Evolutionary conservation across 2,797 vertebrate genomes (phyloP), one percentile per base, ranked within the genome.

Genomic region (Antrozous pallidus): DNA sequence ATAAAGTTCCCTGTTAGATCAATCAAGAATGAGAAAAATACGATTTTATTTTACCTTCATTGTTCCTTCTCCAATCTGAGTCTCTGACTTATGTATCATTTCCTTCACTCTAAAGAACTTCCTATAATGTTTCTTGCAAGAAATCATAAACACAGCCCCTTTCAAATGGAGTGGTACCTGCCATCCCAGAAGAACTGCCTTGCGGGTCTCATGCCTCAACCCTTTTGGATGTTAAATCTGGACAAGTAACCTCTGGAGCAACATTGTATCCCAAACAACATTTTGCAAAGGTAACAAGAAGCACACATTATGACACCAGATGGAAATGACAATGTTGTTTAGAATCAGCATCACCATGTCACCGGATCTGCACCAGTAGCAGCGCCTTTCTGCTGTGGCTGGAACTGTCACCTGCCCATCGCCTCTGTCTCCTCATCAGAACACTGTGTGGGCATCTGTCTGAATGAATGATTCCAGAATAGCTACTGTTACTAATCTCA

Each of bases 131-230:
- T 58, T 79, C 51, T 31, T 28, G 51, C 36, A 40, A 40, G 38
- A 40, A 40, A 26, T 70, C 38, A 13, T 10, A 6, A 16, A 28
- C 8, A 0, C 20, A 16, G 33, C 74, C 49, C 47, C 49, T 7
- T 38, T 26, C 1, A 51, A 5, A 38, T 5, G 22, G n/a, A 77
- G 49, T 47, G 26, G 49, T 7, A 36, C n/a, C 49, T 54, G 49
- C 75, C 8, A 1, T 13, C 75, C 36, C 51, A 40, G 36, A 79
- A 4, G 8, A 45, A 9, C 40, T 9, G 70, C 40, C 70, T 7
- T 28, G 51, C 8, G 3, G 8, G 1, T 10, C 51, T 28, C 33
- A 0, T 0, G 4, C 75, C 33, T 28, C 33, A 28, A 18, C 36
- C 33, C 33, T 54, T 54, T 14, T 9, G 49, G 22, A 51, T 14